A percentile compares a stretch with the other conserved stretches of the same genome.
Evolutionary conservation across 2,888 invertebrate genomes (phyloP).

Genomic region (Halocaridina rubra): DNA sequence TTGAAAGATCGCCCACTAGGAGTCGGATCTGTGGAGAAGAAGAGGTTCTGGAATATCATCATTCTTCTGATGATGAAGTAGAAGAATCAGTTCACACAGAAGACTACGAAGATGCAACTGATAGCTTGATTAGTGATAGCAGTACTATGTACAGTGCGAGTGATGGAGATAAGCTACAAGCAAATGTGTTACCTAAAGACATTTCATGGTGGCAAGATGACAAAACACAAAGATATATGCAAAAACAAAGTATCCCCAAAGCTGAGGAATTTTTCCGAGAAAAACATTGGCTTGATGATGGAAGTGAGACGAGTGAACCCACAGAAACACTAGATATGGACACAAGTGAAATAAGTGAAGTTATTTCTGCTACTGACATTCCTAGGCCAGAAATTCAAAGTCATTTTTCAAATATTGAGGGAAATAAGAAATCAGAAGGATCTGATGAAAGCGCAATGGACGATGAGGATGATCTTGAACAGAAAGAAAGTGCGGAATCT

Average conservation of each 20-base stretch:
- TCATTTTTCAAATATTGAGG: background rate
- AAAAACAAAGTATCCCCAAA: background rate
- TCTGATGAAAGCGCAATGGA: background rate
- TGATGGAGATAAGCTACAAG: slow-evolving; percentile 27
- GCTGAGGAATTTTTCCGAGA: background rate
- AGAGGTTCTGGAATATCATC: background rate
- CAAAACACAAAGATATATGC: background rate
- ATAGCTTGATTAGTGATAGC: slow-evolving; percentile 40
- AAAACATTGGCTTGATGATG: background rate
- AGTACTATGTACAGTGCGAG: slow-evolving; percentile 58
- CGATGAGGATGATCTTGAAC: background rate
- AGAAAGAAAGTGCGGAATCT: background rate
- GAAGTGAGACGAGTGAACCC: slow-evolving; percentile 12
- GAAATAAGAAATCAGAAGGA: no score
- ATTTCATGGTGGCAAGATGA: slow-evolving; percentile 31
- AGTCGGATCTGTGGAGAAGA: slow-evolving; percentile 8
- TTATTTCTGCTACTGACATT: background rate
- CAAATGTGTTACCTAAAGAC: slow-evolving; percentile 9
- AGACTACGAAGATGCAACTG: slow-evolving; percentile 44
- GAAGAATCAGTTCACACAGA: slow-evolving; percentile 40
- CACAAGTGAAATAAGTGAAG: slow-evolving; percentile 13
- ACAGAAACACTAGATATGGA: slow-evolving; percentile 40
- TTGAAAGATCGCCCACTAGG: background rate
- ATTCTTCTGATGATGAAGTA: slow-evolving; percentile 6
- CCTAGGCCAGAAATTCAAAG: background rate